phyloP scores from a whole-genome alignment of 2,888 invertebrate species.

The Drosophila kuntzei region DNA sequence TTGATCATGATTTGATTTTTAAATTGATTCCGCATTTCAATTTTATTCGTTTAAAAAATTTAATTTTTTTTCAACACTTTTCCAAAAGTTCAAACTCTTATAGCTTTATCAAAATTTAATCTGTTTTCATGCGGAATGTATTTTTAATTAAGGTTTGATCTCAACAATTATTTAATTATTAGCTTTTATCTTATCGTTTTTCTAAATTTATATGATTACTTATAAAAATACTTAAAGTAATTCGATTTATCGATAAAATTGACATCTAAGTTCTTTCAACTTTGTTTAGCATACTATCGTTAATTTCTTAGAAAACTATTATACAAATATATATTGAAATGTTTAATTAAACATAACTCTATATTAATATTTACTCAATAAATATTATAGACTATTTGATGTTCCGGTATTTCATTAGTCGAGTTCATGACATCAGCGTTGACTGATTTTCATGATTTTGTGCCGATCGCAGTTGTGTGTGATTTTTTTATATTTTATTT shows the following conservation, averaged over 20 bases:
- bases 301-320: background rate
- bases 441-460: conserved; percentile 29
- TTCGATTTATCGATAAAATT: background rate
- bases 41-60: too few species aligned
- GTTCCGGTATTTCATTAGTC: conserved; percentile 23
- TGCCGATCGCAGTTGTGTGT: conserved; percentile 27
- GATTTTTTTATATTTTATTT: conserved; percentile 12
- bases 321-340: background rate
- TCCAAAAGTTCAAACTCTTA: too few species aligned
- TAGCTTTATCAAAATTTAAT: too few species aligned
- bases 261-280: background rate
- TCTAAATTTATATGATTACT: too few species aligned
- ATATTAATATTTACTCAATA: background rate
- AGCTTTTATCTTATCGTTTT: too few species aligned
- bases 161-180: too few species aligned
- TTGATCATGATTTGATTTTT: too few species aligned
- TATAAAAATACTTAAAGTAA: background rate
- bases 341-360: background rate
- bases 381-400: background rate
- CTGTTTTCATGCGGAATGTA: too few species aligned
- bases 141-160: too few species aligned
- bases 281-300: background rate
- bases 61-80: too few species aligned
- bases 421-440: conserved; percentile 2
- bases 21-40: too few species aligned